Evolutionary conservation across 2,113 vertebrate species (phyloP).

Genomic region (Mesitornis unicolor): DNA sequence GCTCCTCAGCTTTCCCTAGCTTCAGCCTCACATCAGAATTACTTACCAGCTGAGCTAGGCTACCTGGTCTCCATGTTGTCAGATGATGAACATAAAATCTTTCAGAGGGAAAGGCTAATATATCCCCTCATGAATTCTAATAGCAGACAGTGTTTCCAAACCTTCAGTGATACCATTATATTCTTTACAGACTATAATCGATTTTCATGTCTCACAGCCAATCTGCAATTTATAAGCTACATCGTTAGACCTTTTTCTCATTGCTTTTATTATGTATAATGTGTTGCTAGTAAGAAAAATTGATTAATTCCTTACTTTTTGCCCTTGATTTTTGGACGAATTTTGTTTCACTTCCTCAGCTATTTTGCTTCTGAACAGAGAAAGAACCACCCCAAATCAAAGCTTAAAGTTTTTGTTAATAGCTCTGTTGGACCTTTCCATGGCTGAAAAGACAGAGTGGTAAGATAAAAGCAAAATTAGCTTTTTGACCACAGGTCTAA

Average conservation of each 20-base stretch:
- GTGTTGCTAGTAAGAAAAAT: not conserved
- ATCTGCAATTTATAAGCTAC: constrained; percentile 39
- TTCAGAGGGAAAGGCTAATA: constrained; percentile 20
- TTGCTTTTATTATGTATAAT: not conserved
- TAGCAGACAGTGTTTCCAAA: constrained; percentile 2
- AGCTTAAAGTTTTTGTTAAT: not conserved
- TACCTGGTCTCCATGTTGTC: not conserved
- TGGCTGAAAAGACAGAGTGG: not conserved
- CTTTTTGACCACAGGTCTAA: not conserved
- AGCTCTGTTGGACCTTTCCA: not conserved
- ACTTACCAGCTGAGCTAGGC: not conserved
- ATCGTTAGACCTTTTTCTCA: constrained; percentile 23
- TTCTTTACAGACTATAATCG: constrained; percentile 5
- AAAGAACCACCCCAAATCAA: not conserved
- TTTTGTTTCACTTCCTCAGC: constrained; percentile 1
- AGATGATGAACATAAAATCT: constrained; percentile 18
- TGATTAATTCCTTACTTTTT: constrained; percentile 9
- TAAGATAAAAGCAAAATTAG: not conserved
- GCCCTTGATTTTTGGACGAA: not conserved
- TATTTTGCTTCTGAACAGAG: not conserved
- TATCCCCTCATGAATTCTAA: constrained; percentile 16
- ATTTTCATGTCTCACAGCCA: constrained; percentile 21
- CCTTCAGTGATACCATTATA: not conserved
- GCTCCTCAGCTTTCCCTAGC: not conserved
- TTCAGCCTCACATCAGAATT: not conserved